Percentiles rank a stretch among this genome's conserved stretches.
phyloP scores from a whole-genome alignment of 2,888 invertebrate genomes.

The Drymonia ruficornis region DNA sequence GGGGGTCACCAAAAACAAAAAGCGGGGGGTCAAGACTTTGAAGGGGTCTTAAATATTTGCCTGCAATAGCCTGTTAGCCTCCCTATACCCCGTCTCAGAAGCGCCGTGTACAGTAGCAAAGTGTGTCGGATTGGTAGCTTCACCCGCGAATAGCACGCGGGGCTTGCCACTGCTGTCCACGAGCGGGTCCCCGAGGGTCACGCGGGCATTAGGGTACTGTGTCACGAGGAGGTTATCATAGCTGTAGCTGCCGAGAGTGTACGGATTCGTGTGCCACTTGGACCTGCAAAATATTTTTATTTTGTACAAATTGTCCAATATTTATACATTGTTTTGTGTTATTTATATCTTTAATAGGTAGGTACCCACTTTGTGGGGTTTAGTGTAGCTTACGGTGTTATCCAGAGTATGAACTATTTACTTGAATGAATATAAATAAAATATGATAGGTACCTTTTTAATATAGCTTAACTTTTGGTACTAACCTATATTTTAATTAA shows the following conservation, averaged over 20 bases:
- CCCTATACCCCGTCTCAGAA: constrained; percentile 87
- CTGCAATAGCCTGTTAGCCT: constrained; percentile 70
- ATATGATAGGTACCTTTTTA: too few species aligned
- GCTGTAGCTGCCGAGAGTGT: constrained; percentile 89
- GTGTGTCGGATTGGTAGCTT: constrained; percentile 81
- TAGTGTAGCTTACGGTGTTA: too few species aligned
- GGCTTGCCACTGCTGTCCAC: constrained; percentile 66
- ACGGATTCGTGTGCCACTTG: constrained; percentile 88
- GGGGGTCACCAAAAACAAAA: too few species aligned
- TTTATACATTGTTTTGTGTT: too few species aligned
- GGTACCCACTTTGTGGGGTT: too few species aligned
- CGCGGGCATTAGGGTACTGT: constrained; percentile 72
- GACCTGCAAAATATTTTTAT: constrained; percentile 83
- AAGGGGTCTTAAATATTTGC: constrained; percentile 23
- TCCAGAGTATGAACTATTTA: too few species aligned
- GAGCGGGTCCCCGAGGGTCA: constrained; percentile 85
- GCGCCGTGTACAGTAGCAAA: constrained; percentile 91
- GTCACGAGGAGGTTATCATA: constrained; percentile 84
- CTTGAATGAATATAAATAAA: too few species aligned
- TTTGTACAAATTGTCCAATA: neutral
- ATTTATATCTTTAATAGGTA: too few species aligned
- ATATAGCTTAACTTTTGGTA: too few species aligned
- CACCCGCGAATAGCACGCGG: constrained; percentile 86
- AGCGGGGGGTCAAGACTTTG: neutral
- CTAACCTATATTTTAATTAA: too few species aligned